Evolutionary conservation across 2,888 invertebrate species (phyloP).

Genomic region (Synergus laeviventris): DNA sequence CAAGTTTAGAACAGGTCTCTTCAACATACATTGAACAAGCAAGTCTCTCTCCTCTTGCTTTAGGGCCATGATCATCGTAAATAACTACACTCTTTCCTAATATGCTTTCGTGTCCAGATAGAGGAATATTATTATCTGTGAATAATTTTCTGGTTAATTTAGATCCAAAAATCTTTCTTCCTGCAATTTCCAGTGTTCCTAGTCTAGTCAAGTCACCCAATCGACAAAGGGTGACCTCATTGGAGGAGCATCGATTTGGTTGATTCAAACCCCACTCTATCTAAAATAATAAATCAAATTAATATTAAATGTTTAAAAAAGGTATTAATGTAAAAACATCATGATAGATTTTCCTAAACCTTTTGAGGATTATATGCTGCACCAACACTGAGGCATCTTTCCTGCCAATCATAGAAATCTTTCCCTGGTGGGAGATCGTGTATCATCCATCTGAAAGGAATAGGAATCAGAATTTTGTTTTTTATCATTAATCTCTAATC

Average conservation of each 20-base stretch:
- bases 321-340: neutral
- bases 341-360: constrained; percentile 69
- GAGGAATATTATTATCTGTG: constrained; percentile 86
- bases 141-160: constrained; percentile 85
- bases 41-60: constrained; percentile 90
- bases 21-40: constrained; percentile 88
- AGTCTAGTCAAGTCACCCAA: constrained; percentile 89
- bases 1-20: too few relatives aligned
- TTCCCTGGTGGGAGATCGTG: constrained; percentile 87
- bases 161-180: constrained; percentile 82
- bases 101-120: constrained; percentile 86
- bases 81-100: constrained; percentile 90
- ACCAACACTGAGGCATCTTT: constrained; percentile 88
- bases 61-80: constrained; percentile 91
- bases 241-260: constrained; percentile 80
- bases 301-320: neutral
- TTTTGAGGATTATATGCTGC: constrained; percentile 87
- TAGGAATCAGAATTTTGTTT: constrained; percentile 37
- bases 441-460: constrained; percentile 85
- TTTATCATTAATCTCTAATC: constrained; percentile 33
- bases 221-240: constrained; percentile 81
- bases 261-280: constrained; percentile 81
- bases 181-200: constrained; percentile 85
- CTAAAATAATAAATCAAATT: constrained; percentile 60
- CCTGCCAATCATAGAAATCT: constrained; percentile 95